Percentiles rank a stretch among this genome's conserved stretches.
Conservation (phyloP, 2,888 invertebrate genomes). For the Orchestes rusci region DNA sequence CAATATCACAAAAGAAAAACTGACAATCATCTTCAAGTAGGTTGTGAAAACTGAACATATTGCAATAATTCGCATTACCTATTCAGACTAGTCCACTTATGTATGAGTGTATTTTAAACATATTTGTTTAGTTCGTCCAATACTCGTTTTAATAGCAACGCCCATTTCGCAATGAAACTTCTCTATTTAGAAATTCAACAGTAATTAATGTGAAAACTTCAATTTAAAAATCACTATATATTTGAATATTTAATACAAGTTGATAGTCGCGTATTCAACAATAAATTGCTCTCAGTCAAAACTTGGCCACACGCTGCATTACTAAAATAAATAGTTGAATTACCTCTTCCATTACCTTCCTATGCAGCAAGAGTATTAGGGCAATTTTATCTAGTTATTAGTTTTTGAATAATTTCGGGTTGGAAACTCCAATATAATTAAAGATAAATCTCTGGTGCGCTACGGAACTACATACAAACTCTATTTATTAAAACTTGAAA, state of each 20-base stretch:
- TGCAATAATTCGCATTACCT: too few species aligned
- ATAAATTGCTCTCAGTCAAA: slow-evolving; percentile 21
- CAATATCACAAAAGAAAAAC: too few species aligned
- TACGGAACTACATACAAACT: slow-evolving; percentile 18
- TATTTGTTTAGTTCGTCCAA: too few species aligned
- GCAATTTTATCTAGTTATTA: slow-evolving; percentile 32
- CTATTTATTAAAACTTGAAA: slow-evolving; percentile 18
- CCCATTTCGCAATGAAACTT: too few species aligned
- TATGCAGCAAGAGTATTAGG: slow-evolving; percentile 21
- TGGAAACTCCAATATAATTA: slow-evolving; percentile 28
- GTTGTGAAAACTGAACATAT: too few species aligned
- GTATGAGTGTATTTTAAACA: too few species aligned
- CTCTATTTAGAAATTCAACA: too few species aligned
- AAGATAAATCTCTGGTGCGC: slow-evolving; percentile 23
- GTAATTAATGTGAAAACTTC: slow-evolving; percentile 10
- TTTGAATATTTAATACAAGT: slow-evolving; percentile 16
- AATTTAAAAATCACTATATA: slow-evolving; percentile 4
- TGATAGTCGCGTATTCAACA: slow-evolving; percentile 19
- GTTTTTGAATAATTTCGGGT: slow-evolving; percentile 30
- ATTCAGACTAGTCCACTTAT: too few species aligned
- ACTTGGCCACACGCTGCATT: slow-evolving; percentile 17
- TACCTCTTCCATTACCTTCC: slow-evolving; percentile 21
- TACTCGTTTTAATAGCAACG: too few species aligned
- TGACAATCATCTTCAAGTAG: too few species aligned
- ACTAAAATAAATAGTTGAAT: slow-evolving; percentile 23